Evolutionary conservation across 2,888 invertebrate genomes (phyloP).

Genomic region (Andrena flavipes): DNA sequence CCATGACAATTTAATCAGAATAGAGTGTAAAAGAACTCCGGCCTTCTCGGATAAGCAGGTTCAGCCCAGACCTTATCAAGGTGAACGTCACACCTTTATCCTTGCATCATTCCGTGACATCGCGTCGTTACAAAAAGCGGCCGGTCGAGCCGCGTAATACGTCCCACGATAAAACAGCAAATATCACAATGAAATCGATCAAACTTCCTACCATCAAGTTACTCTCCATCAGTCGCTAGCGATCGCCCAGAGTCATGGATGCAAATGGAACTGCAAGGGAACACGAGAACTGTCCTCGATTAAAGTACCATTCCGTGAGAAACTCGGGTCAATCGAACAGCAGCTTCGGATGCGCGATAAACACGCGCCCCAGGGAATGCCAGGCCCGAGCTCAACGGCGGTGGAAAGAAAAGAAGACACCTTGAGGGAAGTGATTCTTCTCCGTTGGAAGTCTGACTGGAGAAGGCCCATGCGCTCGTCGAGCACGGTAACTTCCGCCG

Average conservation of each 20-base stretch:
- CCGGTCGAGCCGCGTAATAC: too few relatives aligned
- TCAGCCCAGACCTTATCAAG: too few relatives aligned
- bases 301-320: not conserved
- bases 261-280: not conserved
- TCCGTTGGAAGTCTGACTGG: not conserved
- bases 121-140: too few relatives aligned
- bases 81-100: too few relatives aligned
- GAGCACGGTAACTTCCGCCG: conserved; percentile 4
- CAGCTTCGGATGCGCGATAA: conserved; percentile 2
- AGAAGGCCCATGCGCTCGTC: conserved; percentile 24
- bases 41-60: too few relatives aligned
- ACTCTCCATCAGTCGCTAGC: not conserved
- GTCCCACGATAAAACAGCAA: not conserved
- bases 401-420: conserved; percentile 7
- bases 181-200: not conserved
- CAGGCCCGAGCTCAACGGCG: not conserved
- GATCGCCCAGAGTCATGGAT: not conserved
- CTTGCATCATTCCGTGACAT: too few relatives aligned
- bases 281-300: not conserved
- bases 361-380: not conserved
- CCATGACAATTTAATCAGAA: too few relatives aligned
- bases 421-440: not conserved
- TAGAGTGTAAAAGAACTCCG: too few relatives aligned
- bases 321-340: not conserved
- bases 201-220: not conserved